These are phyloP conservation scores for Mesodorylaimus sp. DNA, from an alignment of 2,888 invertebrate species.

Conservation along the genomic window DNA sequence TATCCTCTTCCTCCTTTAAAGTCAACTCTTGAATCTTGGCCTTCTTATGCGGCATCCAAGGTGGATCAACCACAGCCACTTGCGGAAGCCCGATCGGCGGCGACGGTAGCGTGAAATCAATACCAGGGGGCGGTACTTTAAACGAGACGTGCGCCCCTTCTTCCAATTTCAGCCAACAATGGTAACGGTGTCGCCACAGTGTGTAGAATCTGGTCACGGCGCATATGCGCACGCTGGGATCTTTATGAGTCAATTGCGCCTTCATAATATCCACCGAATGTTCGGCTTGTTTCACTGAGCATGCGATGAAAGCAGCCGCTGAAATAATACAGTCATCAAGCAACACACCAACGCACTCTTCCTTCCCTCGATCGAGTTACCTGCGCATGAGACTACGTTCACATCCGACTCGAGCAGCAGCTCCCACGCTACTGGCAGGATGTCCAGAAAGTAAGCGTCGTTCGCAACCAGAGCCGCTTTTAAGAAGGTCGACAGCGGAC, in stretches of 20 bases:
- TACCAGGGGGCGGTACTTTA: conserved; percentile 90
- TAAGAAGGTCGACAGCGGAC: conserved; percentile 60
- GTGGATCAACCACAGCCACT: conserved; percentile 51
- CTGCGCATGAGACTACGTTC: conserved; percentile 38
- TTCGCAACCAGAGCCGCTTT: conserved; percentile 75
- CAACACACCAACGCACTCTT: background rate
- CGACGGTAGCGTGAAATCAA: conserved; percentile 94
- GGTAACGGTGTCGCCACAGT: conserved; percentile 86
- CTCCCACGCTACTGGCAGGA: conserved; percentile 85
- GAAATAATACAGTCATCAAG: conserved; percentile 47
- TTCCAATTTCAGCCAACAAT: conserved; percentile 98
- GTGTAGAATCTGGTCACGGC: conserved; percentile 67
- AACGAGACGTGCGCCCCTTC: conserved; percentile 84
- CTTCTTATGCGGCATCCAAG: conserved; percentile 94
- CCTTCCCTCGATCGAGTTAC: conserved; percentile 19
- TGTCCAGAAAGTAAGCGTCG: conserved; percentile 47
- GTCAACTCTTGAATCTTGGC: conserved; percentile 98
- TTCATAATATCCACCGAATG: conserved; percentile 76
- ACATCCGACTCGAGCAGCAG: conserved; percentile 70
- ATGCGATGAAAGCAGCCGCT: conserved; percentile 72
- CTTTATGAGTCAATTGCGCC: conserved; percentile 60
- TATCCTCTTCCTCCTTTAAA: conserved; percentile 70
- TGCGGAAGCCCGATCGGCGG: conserved; percentile 81
- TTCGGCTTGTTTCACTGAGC: conserved; percentile 73
- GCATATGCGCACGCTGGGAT: conserved; percentile 59